These are phyloP conservation scores for Bradypodion pumilum DNA, from an alignment of 2,797 vertebrate genomes.

Conservation along the genomic window DNA sequence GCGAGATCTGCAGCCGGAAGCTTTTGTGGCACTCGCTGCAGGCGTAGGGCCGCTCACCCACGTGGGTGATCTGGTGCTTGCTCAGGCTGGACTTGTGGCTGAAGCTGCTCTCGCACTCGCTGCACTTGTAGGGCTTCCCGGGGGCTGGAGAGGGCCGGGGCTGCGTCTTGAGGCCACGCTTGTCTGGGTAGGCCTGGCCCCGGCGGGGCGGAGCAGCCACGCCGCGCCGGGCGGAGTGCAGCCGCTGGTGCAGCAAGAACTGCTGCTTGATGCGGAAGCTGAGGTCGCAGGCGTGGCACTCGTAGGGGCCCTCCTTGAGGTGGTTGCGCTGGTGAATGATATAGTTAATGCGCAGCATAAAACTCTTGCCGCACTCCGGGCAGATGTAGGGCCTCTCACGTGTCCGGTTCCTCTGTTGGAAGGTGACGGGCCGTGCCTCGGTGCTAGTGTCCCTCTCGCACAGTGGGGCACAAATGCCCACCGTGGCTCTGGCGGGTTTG, in stretches of 20 bases:
- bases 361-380: constrained; percentile 80
- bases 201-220: constrained; percentile 67
- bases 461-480: constrained; percentile 44
- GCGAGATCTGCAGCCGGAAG: constrained; percentile 94
- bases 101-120: constrained; percentile 82
- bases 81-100: constrained; percentile 83
- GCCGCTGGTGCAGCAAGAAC: constrained; percentile 79
- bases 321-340: constrained; percentile 81
- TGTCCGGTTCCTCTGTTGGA: constrained; percentile 77
- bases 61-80: constrained; percentile 86
- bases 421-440: constrained; percentile 42
- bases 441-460: constrained; percentile 61
- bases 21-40: constrained; percentile 94
- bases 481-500: constrained; percentile 50
- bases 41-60: constrained; percentile 92
- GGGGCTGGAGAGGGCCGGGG: constrained; percentile 45
- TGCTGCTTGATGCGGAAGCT: constrained; percentile 82
- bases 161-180: constrained; percentile 73
- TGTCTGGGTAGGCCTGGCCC: constrained; percentile 57
- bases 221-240: constrained; percentile 67
- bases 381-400: constrained; percentile 78
- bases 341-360: constrained; percentile 80
- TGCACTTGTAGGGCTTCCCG: constrained; percentile 79
- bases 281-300: constrained; percentile 76
- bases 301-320: constrained; percentile 79